phyloP scores from a whole-genome alignment of 1,140 invertebrate genomes.

The Aphelinus atriplicis region DNA sequence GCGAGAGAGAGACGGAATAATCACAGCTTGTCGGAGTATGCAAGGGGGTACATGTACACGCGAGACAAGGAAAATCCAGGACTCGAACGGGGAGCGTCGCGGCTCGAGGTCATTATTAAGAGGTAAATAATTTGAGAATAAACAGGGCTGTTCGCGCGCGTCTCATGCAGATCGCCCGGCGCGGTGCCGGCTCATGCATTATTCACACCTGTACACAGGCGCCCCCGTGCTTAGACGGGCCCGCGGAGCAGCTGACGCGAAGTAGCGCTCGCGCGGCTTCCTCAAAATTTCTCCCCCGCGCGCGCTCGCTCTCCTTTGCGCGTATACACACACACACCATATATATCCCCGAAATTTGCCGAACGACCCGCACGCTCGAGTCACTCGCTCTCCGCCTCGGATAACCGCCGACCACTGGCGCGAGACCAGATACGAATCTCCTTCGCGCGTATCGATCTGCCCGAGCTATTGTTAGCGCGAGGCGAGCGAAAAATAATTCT shows the following conservation, averaged over 20 bases:
- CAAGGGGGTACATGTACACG: too few relatives aligned
- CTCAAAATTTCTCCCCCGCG: neutral
- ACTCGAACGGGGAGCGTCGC: neutral
- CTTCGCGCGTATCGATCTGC: too few relatives aligned
- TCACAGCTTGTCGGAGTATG: too few relatives aligned
- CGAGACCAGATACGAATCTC: too few relatives aligned
- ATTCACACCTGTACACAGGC: neutral
- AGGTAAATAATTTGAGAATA: neutral
- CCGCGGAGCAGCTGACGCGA: too few relatives aligned
- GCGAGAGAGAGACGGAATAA: neutral
- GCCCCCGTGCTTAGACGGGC: neutral
- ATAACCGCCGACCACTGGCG: too few relatives aligned
- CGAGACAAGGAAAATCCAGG: too few relatives aligned
- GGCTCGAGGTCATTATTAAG: neutral
- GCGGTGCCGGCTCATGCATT: neutral
- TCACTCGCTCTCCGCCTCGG: too few relatives aligned
- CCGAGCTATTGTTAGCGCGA: too few relatives aligned
- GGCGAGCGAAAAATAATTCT: too few relatives aligned
- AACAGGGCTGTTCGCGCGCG: neutral
- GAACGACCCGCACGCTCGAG: too few relatives aligned
- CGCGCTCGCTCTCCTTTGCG: neutral
- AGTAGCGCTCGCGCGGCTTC: neutral
- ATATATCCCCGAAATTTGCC: neutral
- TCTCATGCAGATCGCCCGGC: neutral
- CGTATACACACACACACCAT: neutral